A percentile compares a stretch with the other conserved stretches of the same genome.
phyloP scores from a whole-genome alignment of 1,140 invertebrate species.

The Globodera ellingtonae region DNA sequence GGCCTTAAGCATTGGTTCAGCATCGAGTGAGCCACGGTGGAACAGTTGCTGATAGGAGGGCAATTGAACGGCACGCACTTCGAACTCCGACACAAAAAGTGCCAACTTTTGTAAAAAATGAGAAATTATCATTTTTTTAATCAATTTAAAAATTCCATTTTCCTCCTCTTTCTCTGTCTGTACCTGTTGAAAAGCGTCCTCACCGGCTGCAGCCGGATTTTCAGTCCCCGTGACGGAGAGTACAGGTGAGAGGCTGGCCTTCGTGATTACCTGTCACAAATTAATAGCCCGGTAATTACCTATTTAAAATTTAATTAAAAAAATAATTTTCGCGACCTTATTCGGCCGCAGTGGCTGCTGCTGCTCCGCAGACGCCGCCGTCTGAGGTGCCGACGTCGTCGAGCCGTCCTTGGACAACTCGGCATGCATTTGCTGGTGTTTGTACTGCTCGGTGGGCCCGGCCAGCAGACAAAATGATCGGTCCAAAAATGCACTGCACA shows the following conservation, averaged over 20 bases:
- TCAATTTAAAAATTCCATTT: constrained; percentile 23
- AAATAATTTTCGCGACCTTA: not conserved
- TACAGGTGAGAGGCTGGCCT: constrained; percentile 56
- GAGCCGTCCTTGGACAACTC: not conserved
- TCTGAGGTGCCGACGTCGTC: not conserved
- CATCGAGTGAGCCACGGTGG: constrained; percentile 43
- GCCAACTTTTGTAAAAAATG: constrained; percentile 46
- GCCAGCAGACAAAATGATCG: constrained; percentile 53
- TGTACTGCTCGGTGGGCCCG: constrained; percentile 50
- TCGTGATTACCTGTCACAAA: constrained; percentile 47
- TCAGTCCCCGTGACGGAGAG: constrained; percentile 25
- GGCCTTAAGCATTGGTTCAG: constrained; percentile 35
- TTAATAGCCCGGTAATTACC: too few species aligned
- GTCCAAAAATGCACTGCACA: constrained; percentile 56
- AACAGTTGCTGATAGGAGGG: constrained; percentile 59
- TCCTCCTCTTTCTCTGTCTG: not conserved
- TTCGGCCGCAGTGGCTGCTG: not conserved
- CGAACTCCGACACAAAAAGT: constrained; percentile 57
- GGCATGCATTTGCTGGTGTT: constrained; percentile 28
- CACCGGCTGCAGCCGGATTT: constrained; percentile 19
- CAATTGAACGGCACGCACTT: constrained; percentile 56
- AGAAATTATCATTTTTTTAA: not conserved
- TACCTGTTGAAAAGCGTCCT: constrained; percentile 55
- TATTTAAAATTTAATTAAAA: too few species aligned
- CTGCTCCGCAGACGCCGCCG: too few species aligned